Conservation (phyloP, 2,113 vertebrate species). For the Chaetodon trifascialis region DNA sequence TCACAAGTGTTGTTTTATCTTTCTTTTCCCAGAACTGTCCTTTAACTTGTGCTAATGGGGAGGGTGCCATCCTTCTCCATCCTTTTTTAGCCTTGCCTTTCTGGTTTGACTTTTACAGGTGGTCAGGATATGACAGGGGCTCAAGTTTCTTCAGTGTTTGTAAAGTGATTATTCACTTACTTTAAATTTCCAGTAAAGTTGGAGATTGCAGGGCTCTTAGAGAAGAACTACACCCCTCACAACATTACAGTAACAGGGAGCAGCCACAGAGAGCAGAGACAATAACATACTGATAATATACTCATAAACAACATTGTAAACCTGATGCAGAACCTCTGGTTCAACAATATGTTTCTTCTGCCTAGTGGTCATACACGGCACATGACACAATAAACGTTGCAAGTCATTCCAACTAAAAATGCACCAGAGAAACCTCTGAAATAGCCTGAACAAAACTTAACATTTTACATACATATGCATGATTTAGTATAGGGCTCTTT, state of each 20-base stretch:
- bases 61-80: not conserved
- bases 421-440: not conserved
- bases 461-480: not conserved
- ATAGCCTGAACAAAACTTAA: not conserved
- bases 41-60: not conserved
- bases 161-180: not conserved
- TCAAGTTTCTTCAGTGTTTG: slow-evolving; percentile 15
- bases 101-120: not conserved
- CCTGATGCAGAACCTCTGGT: not conserved
- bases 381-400: not conserved
- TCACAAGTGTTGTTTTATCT: not conserved
- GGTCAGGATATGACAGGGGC: not conserved
- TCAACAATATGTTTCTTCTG: slow-evolving; percentile 20
- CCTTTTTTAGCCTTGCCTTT: not conserved
- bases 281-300: rapidly evolving
- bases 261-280: too few relatives aligned
- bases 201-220: not conserved
- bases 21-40: not conserved
- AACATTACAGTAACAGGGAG: too few relatives aligned
- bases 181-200: not conserved
- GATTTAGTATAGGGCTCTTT: not conserved
- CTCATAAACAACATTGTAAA: too few relatives aligned
- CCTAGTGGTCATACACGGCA: slow-evolving; percentile 7
- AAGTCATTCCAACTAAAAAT: too few relatives aligned
- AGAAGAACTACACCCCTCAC: too few relatives aligned